Evolutionary conservation across 1,140 invertebrate genomes (phyloP), one percentile per base, ranked within the genome.

Genomic region (Papilio xuthus): DNA sequence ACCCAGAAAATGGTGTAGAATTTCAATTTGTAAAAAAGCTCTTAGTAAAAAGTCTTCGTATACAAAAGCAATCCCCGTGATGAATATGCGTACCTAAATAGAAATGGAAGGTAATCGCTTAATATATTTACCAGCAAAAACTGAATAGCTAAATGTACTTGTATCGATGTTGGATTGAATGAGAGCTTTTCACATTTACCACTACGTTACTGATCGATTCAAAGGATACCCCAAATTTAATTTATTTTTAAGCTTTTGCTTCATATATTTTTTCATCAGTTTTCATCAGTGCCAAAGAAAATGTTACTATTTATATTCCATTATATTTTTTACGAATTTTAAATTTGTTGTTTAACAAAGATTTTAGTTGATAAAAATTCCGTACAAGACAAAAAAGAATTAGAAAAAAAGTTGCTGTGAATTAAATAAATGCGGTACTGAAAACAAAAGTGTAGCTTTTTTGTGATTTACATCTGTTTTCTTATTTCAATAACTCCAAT

Each of bases 101-200:
- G 41, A 73, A 73, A 73, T 67, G 23, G 23, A 73, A 37, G 13
- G 41, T 50, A 50, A 73, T 47, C 71, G 23, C 20, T 50, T 47
- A 47, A 47, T 73, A 73, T 50, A 73, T 73, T 73, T 73, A 73
- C 71, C 20, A 50, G 44, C 18, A 73, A 42, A 50, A 73, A 37
- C 44, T 73, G 71, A 73, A 73, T 73, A 50, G 71, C 71, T 73
- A 73, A 73, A 73, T 73, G 41, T 73, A 73, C 41, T 42, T 42
- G 9, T 50, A 50, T 50, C 44, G 71, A 73, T 73, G 37, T 44
- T 47, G 70, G 20, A 72, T 44, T 32, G 23, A 73, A 73, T 26
- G 42, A 72, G 20, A 42, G 71, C 41, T 73, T 50, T 70, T 42
- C 23, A 28, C 60, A 37, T 7, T 73, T 50, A 20, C 23, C 15